Base-by-base conservation (phyloP, 1,140 invertebrate genomes). In the Pectinophora gossypiella region DNA sequence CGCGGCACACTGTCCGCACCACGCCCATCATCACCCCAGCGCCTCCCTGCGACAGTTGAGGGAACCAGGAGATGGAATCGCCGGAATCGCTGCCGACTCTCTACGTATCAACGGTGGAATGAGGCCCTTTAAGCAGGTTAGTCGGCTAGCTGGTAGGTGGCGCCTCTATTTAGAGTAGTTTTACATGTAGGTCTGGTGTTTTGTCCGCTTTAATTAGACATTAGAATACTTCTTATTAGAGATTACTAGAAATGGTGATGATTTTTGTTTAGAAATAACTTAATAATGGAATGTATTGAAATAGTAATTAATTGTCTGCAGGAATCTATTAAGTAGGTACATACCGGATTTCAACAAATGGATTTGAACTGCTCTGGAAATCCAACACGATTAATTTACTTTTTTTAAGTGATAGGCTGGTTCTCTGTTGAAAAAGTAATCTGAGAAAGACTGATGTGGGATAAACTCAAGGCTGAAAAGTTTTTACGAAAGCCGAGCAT, bases 71-170 rank as follows among this genome's bases (percentile, higher is more conserved):
- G 95, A 97, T 75, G 95, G 95, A 46, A 96, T 97, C 53, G 96
- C 96, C n/a, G 96, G 96, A 69, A 99, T 99, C 71, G 97, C 97
- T 1, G 96, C 96, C n/a, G 97, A 98, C 87, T 98, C 97, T 22
- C 91, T 99, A 65, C 91, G 97, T 61, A 96, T 99, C 87, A 99
- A 98, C 89, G 97, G 98, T 45, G 97, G 96, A 56, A 96, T 99
- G 89, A 91, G 96, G 64, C 96, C 97, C 68, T 99, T 98, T 88
- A 96, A 97, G 88, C 97, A 99, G 94, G 96, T 97, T 92, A 91
- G 89, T 63, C 53, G 36, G 32, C 47, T 19, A 51, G 40, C 48
- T 57, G 56, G 27, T 65, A 85, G 81, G 70, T 85, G 81, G 78
- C 75, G 70, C 58, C 60, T 63, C 52, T 64, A 45, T 38, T 45